phyloP scores from a whole-genome alignment of 2,797 vertebrate genomes.

The Nannoperca australis region DNA sequence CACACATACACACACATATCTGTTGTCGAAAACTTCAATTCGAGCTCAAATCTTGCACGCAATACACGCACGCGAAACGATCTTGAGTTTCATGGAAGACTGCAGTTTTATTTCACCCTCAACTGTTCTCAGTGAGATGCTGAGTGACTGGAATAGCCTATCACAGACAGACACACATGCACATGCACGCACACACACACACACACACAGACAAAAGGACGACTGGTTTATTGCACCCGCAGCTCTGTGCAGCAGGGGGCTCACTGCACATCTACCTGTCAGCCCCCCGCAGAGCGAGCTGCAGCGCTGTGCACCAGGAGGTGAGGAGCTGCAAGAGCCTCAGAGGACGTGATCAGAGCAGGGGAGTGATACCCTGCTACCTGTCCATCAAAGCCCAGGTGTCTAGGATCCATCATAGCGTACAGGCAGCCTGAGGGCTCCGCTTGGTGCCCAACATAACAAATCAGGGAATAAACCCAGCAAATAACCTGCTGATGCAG shows the following conservation, averaged over 20 bases:
- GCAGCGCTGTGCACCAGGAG: slow-evolving; percentile 50
- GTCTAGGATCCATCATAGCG: slow-evolving; percentile 59
- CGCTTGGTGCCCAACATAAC: slow-evolving; percentile 51
- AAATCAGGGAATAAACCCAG: slow-evolving; percentile 56
- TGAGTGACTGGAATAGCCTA: slow-evolving; percentile 44
- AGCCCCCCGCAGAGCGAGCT: slow-evolving; percentile 58
- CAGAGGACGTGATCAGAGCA: slow-evolving; percentile 51
- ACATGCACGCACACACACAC: slow-evolving; percentile 5
- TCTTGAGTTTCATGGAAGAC: slow-evolving; percentile 24
- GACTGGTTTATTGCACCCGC: slow-evolving; percentile 46
- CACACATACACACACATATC: neutral
- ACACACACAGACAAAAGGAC: neutral
- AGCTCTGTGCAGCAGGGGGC: slow-evolving; percentile 50
- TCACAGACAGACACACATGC: neutral
- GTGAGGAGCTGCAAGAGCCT: slow-evolving; percentile 47
- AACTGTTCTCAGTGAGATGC: slow-evolving; percentile 40
- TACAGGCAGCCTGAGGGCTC: slow-evolving; percentile 50
- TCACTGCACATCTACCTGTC: slow-evolving; percentile 70
- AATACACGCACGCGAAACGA: neutral
- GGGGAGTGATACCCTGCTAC: slow-evolving; percentile 30
- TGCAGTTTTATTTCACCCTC: slow-evolving; percentile 49
- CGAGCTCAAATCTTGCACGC: neutral
- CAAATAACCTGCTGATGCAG: slow-evolving; percentile 37
- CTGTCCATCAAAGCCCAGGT: slow-evolving; percentile 66
- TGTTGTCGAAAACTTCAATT: neutral